phyloP scores from a whole-genome alignment of 2,888 invertebrate genomes.

The Andrena camellia region DNA sequence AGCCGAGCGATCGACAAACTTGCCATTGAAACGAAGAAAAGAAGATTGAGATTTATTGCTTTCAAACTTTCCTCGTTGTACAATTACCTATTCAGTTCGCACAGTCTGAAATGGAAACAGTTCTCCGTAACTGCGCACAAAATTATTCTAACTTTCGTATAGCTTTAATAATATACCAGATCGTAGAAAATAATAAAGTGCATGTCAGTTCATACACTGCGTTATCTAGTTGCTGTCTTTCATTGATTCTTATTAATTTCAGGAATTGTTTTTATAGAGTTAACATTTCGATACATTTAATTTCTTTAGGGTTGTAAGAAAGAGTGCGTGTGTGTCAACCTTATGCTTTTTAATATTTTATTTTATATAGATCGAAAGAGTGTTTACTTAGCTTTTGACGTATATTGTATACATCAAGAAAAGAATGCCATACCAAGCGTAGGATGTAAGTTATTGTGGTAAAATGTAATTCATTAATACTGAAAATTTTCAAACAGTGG shows the following conservation, averaged over 20 bases:
- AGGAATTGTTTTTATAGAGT: slow-evolving; percentile 10
- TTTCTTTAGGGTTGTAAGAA: slow-evolving; percentile 21
- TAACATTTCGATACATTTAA: slow-evolving; percentile 13
- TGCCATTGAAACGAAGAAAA: background rate
- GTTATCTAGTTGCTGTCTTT: background rate
- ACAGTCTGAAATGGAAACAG: background rate
- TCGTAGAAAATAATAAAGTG: slow-evolving; percentile 63
- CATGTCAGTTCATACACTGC: slow-evolving; percentile 82
- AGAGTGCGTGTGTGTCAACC: slow-evolving; percentile 24
- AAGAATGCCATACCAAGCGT: slow-evolving; percentile 83
- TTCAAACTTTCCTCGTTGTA: background rate
- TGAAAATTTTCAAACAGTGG: slow-evolving; percentile 14
- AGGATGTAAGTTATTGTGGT: slow-evolving; percentile 57
- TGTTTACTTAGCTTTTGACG: too few relatives aligned
- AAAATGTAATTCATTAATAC: slow-evolving; percentile 31
- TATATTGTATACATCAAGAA: slow-evolving; percentile 25
- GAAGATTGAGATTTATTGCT: background rate
- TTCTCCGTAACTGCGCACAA: background rate
- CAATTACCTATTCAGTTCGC: background rate
- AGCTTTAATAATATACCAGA: background rate
- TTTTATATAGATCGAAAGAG: slow-evolving; percentile 26
- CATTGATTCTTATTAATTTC: slow-evolving; percentile 8
- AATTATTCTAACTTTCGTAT: background rate
- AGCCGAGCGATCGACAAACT: background rate
- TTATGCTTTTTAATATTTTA: slow-evolving; percentile 48